These are phyloP conservation scores for Villa cingulata DNA, from an alignment of 2,888 invertebrate species.

Conservation along the genomic window DNA sequence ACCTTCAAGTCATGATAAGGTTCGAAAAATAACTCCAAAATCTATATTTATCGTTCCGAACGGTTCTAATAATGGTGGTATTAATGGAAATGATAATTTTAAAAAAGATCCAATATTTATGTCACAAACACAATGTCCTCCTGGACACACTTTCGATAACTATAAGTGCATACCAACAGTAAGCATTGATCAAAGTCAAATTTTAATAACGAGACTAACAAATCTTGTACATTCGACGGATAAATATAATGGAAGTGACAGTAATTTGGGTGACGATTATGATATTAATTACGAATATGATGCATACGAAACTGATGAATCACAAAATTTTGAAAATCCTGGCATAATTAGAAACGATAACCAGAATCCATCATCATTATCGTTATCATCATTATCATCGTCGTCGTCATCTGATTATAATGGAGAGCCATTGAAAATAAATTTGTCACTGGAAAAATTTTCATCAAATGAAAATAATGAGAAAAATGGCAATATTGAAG, in stretches of 20 bases:
- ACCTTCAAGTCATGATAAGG: constrained; percentile 26
- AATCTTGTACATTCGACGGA: constrained; percentile 17
- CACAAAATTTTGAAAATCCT: constrained; percentile 8
- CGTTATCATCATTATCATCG: background rate
- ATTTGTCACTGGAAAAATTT: constrained; percentile 30
- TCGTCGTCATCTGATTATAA: constrained; percentile 8
- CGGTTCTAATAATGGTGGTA: constrained; percentile 3
- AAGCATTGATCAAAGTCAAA: constrained; percentile 22
- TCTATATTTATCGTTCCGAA: constrained; percentile 34
- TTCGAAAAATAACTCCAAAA: constrained; percentile 34
- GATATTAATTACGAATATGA: constrained; percentile 28
- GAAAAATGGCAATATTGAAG: background rate
- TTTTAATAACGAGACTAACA: constrained; percentile 18
- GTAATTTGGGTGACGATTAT: constrained; percentile 13
- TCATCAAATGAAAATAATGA: constrained; percentile 12
- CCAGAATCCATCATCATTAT: background rate
- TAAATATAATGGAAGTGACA: constrained; percentile 6
- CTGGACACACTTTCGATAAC: constrained; percentile 27
- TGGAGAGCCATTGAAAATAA: constrained; percentile 32
- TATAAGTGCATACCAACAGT: constrained; percentile 30
- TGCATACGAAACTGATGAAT: constrained; percentile 10
- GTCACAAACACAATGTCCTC: constrained; percentile 23
- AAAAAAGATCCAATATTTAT: background rate
- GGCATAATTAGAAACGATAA: background rate
- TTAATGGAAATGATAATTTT: background rate